These are phyloP conservation scores for Chloroclysta siterata DNA, from an alignment of 2,888 invertebrate species.

Conservation along the genomic window DNA sequence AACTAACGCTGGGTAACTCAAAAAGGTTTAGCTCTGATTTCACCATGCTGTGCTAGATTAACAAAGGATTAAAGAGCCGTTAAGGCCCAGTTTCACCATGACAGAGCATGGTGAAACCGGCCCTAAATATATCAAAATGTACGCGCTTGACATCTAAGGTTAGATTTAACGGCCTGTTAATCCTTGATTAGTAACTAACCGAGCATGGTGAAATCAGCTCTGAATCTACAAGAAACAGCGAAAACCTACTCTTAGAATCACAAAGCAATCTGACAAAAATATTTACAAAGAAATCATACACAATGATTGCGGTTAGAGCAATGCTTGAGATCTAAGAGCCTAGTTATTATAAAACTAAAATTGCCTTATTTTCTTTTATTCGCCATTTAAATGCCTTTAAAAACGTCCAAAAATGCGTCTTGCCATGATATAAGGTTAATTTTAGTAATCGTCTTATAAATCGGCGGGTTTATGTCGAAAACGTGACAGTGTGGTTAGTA, in stretches of 20 bases:
- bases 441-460: constrained; percentile 48
- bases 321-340: constrained; percentile 8
- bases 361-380: constrained; percentile 13
- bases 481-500: constrained; percentile 54
- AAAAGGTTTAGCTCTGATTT: too few species aligned
- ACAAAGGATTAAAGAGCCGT: too few species aligned
- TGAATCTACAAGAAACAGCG: constrained; percentile 24
- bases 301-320: constrained; percentile 28
- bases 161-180: too few species aligned
- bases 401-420: constrained; percentile 13
- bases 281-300: constrained; percentile 31
- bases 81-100: too few species aligned
- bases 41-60: too few species aligned
- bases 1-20: too few species aligned
- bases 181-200: too few species aligned
- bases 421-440: constrained; percentile 33
- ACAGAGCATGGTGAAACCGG: too few species aligned
- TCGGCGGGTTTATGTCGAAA: constrained; percentile 54
- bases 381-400: constrained; percentile 10
- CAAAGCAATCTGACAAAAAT: constrained; percentile 22
- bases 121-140: too few species aligned
- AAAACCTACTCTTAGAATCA: constrained; percentile 15
- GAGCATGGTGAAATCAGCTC: too few species aligned
- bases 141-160: too few species aligned
- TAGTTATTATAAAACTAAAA: constrained; percentile 19